Percentiles rank a stretch among this genome's conserved stretches.
Conservation (phyloP, 2,113 vertebrate genomes). For the Lophura nycthemera region DNA sequence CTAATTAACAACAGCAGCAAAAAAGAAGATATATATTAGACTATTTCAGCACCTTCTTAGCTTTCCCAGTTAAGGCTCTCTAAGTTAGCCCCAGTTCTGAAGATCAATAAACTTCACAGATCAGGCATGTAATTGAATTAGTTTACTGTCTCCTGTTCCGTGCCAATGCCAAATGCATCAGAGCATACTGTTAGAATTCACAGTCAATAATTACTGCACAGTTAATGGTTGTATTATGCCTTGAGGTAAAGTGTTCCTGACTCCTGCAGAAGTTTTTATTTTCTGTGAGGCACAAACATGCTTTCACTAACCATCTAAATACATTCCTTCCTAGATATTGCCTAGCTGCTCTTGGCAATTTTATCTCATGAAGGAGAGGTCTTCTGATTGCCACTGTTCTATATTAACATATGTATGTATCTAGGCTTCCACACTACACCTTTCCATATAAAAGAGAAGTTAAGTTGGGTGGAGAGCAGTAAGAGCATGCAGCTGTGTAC, state of each 20-base stretch:
- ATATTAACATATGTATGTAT: not conserved
- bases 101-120: constrained; percentile 61
- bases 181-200: constrained; percentile 26
- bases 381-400: not conserved
- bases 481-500: rapidly evolving
- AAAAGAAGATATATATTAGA: not conserved
- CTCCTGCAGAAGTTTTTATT: not conserved
- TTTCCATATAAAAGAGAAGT: not conserved
- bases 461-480: not conserved
- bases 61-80: not conserved
- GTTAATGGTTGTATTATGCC: constrained; percentile 41
- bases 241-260: constrained; percentile 25
- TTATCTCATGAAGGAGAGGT: not conserved
- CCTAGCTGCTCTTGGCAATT: not conserved
- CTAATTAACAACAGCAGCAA: not conserved
- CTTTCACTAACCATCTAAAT: not conserved
- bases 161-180: constrained; percentile 44
- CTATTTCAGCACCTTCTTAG: not conserved
- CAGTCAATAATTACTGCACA: constrained; percentile 46
- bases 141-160: constrained; percentile 37
- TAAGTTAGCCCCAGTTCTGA: not conserved
- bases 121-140: constrained; percentile 64
- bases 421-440: not conserved
- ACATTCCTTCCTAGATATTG: not conserved
- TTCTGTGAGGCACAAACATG: not conserved